Base-by-base conservation (phyloP, 2,888 invertebrate species). In the Caenorhabditis sulstoni region DNA sequence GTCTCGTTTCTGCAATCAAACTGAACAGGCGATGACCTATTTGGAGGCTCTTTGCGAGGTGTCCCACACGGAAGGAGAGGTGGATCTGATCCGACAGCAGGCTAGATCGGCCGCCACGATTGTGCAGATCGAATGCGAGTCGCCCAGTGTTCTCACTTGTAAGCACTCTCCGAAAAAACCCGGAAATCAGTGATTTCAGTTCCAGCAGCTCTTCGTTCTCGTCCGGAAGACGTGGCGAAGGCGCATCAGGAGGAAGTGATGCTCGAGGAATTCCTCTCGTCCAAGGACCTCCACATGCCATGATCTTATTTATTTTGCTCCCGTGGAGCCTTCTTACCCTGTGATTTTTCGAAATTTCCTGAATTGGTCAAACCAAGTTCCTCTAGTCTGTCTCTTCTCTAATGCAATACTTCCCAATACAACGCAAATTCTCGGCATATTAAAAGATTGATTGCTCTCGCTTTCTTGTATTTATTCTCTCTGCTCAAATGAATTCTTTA, bases 11-110 rank as follows among this genome's bases (percentile, higher is more conserved):
- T 86, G 86, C 39, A 68, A 82, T 11, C 86, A 86, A 67, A 86
- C 86, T 9, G 86, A 86, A 53, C 79, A 81, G 61, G 83, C 84
- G 11, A 81, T 86, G 79, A 83, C 86, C 12, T 81, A 85, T 68
- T 65, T 85, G 66, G 85, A 85, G 50, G 85, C 76, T n/a, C 75
- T 86, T 1, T 55, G 79, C 22, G 61, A 73, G 11, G 75, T 85
- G 9, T 70, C 73, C 9, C 64, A 70, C 35, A 78, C 81, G 1
- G 84, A 84, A 65, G 84, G 78, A 68, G 81, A 84, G 59, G 82
- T 82, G 2, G 75, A 73, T 41, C 37, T 75, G 22, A 81, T 84
- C 29, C 23, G 84, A 18, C 81, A 82, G 55, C 83, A 83, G 53
- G 73, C 81, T 0, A 78, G 55, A 65, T 78, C 78, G 20, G 83